Evolutionary conservation across 2,888 invertebrate species (phyloP), one percentile per base, ranked within the genome.

Genomic region (Trichacis sp.): DNA sequence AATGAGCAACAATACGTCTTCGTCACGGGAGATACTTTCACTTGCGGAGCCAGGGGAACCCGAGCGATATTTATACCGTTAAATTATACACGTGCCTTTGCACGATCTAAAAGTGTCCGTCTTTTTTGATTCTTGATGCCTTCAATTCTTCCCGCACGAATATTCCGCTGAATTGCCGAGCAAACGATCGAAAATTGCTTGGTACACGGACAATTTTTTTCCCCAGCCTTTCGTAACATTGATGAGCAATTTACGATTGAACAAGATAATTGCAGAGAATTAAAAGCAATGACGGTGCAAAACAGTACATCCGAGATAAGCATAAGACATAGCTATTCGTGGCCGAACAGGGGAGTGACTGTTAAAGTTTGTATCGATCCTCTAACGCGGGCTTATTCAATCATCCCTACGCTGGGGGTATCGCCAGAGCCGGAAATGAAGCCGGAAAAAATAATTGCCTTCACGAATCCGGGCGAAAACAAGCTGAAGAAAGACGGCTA

Each of bases 261-360:
- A 24, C 24, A 8, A 8, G 24, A 24, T 24, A 5, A 24, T 24
- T 8, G 8, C 24, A 8, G 24, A 24, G 24, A 3, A 24, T 5
- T 24, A 24, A 24, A 40, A 29, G 68, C 57, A 56, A 73, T 69
- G 67, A 69, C 71, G 15, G 73, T 76, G 53, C 62, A 68, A 52
- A 68, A 60, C 53, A 72, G 64, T 51, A 70, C 65, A 29, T 38
- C 61, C 12, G 55, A 52, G 36, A 49, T 62, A 38, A 73, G 58
- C 17, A 80, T 80, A 79, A 76, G 69, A 63, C 78, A 79, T 64
- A 80, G 80, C 66, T 77, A 70, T 66, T 78, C 80, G 15, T 80
- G 80, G 80, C 80, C 80, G 48, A 74, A 76, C 42, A 71, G 77
- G 38, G 69, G 74, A 15, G 66, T 72, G 42, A 73, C 78, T 47